A percentile compares a stretch with the other conserved stretches of the same genome.
Conservation (phyloP, 2,888 invertebrate genomes). For the Rugalucina vietnamica region DNA sequence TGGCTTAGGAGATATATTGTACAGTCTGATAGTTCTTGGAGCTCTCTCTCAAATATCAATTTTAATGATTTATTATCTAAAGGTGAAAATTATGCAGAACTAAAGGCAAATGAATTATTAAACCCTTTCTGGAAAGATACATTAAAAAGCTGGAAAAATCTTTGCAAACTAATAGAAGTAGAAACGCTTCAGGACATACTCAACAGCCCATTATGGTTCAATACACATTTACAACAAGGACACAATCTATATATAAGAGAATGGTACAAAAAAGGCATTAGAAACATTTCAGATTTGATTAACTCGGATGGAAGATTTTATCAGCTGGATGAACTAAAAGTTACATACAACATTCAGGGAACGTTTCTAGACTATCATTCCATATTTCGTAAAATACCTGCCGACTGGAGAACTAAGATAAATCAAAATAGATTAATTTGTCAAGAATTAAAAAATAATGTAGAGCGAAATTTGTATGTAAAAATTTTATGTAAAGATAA, state of each 20-base stretch:
- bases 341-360: neutral
- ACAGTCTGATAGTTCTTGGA: neutral
- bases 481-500: neutral
- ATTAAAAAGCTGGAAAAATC: neutral
- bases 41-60: neutral
- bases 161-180: neutral
- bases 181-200: neutral
- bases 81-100: neutral
- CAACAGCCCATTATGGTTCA: neutral
- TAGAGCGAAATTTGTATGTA: neutral
- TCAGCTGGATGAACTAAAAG: neutral
- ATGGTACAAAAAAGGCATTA: conserved; percentile 2
- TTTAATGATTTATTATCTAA: neutral
- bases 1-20: neutral
- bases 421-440: neutral
- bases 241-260: neutral
- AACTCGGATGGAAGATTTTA: neutral
- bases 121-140: neutral
- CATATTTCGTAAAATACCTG: neutral
- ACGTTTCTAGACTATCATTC: neutral
- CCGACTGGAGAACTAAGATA: neutral
- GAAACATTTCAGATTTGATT: neutral
- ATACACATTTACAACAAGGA: neutral
- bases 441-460: neutral
- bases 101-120: neutral